Evolutionary conservation across 1,140 invertebrate genomes (phyloP), one percentile per base, ranked within the genome.

Genomic region (Reticulitermes speratus): DNA sequence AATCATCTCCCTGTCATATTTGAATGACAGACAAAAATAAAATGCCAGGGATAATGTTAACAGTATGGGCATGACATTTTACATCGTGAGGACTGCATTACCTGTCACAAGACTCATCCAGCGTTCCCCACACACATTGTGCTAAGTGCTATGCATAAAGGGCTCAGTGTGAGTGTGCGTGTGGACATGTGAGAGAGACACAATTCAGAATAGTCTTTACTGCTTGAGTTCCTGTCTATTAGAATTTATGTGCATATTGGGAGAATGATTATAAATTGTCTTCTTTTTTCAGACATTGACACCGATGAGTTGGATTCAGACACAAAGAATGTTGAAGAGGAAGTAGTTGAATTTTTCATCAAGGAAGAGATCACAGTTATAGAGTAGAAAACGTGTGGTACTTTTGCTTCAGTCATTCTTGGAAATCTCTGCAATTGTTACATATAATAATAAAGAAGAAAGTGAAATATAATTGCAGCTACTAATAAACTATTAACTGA

Each of bases 321-420:
- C 89, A 94, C 94, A 59, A 95, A 96, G 88, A 97, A 98, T 89
- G 94, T 98, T 88, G 97, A 98, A 90, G 98, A 99, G 90, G 98
- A 99, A 93, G 94, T 96, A 90, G 95, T 99, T 89, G 98, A 99
- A 95, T 98, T 99, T 95, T 97, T 99, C 93, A 94, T 99, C 89
- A 99, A 98, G 93, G 97, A 99, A 93, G 98, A 99, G 94, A 94
- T 94, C 88, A 96, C 95, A 32, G 91, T 96, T 87, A 92, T 98
- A 89, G 95, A 96, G 87, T 92, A 91, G 89, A 65, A 23, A 48
- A 82, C 30, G 82, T 38, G 83, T 32, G 19, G 82, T 32, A 30
- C 25, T 12, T 6, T 52, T n/a, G 44, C 23, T 32, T 23, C 2
- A 82, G 38, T 85, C 55, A 52, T 59, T 87, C 85, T 87, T 86